Evolutionary conservation across 2,113 vertebrate species (phyloP).

Genomic region (Dasyurus viverrinus): DNA sequence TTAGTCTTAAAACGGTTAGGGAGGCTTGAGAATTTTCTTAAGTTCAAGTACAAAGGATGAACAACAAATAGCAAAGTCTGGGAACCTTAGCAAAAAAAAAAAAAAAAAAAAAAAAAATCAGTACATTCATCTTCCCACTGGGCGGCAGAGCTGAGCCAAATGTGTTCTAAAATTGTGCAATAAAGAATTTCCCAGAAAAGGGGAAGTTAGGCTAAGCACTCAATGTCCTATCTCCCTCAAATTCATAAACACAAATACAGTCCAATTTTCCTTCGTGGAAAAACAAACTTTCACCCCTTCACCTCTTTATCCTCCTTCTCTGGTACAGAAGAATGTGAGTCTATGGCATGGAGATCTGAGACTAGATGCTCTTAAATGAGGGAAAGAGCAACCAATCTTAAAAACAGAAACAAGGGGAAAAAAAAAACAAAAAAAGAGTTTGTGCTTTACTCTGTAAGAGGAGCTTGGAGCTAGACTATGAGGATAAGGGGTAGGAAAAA

Average conservation of each 20-base stretch:
- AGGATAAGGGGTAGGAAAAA: neutral
- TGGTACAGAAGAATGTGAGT: neutral
- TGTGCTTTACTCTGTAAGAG: neutral
- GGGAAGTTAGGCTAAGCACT: constrained; percentile 70
- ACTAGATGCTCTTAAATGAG: neutral
- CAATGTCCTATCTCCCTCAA: constrained; percentile 57
- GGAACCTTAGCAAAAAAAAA: neutral
- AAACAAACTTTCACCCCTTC: constrained; percentile 50
- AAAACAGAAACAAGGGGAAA: neutral
- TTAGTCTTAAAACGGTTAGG: neutral
- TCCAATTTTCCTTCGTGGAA: constrained; percentile 46
- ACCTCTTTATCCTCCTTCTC: neutral
- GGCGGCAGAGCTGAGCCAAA: constrained; percentile 67
- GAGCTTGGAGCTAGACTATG: neutral
- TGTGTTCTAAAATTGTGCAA: constrained; percentile 45
- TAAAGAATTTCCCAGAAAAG: constrained; percentile 74
- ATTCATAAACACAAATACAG: constrained; percentile 57
- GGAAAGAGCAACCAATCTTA: neutral
- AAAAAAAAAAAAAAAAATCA: neutral
- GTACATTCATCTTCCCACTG: constrained; percentile 36
- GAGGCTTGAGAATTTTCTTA: constrained; percentile 11
- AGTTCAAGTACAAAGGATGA: neutral
- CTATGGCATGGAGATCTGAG: neutral
- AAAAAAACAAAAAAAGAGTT: neutral
- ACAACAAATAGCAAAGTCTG: neutral